These are phyloP conservation scores for Leuciscus waleckii DNA, from an alignment of 2,797 vertebrate genomes.

Conservation along the genomic window DNA sequence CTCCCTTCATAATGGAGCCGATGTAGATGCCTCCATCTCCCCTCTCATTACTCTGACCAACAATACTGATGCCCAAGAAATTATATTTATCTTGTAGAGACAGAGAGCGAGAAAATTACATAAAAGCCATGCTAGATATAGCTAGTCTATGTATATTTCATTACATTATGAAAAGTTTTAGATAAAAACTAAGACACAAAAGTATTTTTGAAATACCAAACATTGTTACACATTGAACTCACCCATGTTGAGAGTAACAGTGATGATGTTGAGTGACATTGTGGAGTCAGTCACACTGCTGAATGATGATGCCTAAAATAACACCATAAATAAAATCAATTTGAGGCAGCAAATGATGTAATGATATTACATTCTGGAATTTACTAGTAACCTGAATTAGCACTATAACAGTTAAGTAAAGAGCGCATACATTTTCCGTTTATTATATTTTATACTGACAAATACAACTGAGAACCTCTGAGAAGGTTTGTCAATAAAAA, in stretches of 20 bases:
- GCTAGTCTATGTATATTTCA: no score
- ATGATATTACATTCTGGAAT: no score
- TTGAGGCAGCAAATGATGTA: no score
- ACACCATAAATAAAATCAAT: no score
- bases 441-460: no score
- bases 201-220: not conserved
- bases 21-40: slow-evolving; percentile 91
- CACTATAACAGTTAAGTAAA: no score
- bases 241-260: slow-evolving; percentile 94
- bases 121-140: not conserved
- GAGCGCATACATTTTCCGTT: no score
- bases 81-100: slow-evolving; percentile 81
- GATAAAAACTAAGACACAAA: no score
- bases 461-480: no score
- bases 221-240: slow-evolving; percentile 58
- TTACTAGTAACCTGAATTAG: no score
- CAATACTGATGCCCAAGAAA: slow-evolving; percentile 64
- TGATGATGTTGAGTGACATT: slow-evolving; percentile 93
- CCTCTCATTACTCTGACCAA: slow-evolving; percentile 90
- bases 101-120: not conserved
- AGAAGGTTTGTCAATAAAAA: no score
- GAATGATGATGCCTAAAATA: slow-evolving; percentile 72
- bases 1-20: slow-evolving; percentile 86
- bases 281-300: slow-evolving; percentile 93
- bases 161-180: no score